phyloP scores from a whole-genome alignment of 2,888 invertebrate genomes.

The Oscheius myriophilus region DNA sequence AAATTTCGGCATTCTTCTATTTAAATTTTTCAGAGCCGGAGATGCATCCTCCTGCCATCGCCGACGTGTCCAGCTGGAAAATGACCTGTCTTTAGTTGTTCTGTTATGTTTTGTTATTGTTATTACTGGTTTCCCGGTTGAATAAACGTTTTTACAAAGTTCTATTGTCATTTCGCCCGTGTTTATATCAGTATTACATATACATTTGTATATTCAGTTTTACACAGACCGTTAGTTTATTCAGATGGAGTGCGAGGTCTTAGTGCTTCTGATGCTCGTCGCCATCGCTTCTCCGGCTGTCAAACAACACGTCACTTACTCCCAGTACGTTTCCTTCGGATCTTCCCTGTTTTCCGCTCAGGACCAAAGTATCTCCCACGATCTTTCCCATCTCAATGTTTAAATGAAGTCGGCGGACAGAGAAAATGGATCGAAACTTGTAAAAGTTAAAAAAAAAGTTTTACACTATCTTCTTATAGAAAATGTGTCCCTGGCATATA shows the following conservation, averaged over 20 bases:
- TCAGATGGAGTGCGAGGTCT: slow-evolving; percentile 6
- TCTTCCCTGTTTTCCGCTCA: too few species aligned
- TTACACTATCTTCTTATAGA: too few species aligned
- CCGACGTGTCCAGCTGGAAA: slow-evolving; percentile 41
- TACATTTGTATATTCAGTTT: neutral
- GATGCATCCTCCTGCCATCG: slow-evolving; percentile 46
- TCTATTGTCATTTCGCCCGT: neutral
- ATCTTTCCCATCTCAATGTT: too few species aligned
- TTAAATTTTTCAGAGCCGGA: slow-evolving; percentile 48
- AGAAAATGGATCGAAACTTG: too few species aligned
- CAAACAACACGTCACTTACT: neutral
- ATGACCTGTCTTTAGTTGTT: slow-evolving; percentile 29
- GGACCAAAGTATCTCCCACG: too few species aligned
- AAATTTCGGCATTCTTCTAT: slow-evolving; percentile 3
- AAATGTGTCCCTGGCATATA: too few species aligned
- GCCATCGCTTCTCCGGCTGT: neutral
- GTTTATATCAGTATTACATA: neutral
- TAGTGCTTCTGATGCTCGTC: neutral
- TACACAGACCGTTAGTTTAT: neutral
- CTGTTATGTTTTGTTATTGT: slow-evolving; percentile 37
- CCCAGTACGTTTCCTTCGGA: neutral
- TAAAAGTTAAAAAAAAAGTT: too few species aligned
- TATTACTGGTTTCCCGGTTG: slow-evolving; percentile 9
- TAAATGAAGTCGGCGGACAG: too few species aligned
- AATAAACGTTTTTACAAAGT: neutral